These are phyloP conservation scores for Frankliniella intonsa DNA, from an alignment of 2,888 invertebrate species.

Conservation along the genomic window DNA sequence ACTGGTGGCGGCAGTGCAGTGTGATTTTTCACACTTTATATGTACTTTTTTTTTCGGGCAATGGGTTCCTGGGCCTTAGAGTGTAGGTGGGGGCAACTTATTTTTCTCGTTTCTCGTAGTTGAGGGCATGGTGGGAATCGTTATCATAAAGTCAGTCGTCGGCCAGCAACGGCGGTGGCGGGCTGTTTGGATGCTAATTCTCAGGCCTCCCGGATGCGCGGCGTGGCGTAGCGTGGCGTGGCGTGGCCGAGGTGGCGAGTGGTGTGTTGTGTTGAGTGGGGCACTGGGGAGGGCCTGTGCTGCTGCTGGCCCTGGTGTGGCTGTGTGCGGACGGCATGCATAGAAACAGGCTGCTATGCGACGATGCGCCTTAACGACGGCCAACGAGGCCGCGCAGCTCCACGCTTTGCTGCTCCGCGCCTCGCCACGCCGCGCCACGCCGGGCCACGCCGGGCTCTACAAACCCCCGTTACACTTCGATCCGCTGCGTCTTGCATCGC, in stretches of 20 bases:
- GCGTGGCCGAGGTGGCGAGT: conserved; percentile 1
- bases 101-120: too few species aligned
- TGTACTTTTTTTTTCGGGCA: background rate
- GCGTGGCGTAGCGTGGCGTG: background rate
- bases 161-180: too few species aligned
- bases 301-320: background rate
- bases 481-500: too few species aligned
- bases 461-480: too few species aligned
- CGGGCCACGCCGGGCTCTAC: background rate
- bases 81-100: background rate
- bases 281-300: background rate
- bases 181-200: background rate
- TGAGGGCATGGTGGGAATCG: too few species aligned
- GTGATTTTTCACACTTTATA: background rate
- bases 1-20: too few species aligned
- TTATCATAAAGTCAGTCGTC: too few species aligned
- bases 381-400: background rate
- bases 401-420: background rate
- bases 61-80: background rate
- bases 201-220: background rate
- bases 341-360: background rate
- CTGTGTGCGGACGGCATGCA: background rate
- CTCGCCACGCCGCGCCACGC: background rate
- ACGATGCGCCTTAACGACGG: background rate
- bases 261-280: background rate